Conservation (phyloP, 2,888 invertebrate genomes). For the Macropis europaea region DNA sequence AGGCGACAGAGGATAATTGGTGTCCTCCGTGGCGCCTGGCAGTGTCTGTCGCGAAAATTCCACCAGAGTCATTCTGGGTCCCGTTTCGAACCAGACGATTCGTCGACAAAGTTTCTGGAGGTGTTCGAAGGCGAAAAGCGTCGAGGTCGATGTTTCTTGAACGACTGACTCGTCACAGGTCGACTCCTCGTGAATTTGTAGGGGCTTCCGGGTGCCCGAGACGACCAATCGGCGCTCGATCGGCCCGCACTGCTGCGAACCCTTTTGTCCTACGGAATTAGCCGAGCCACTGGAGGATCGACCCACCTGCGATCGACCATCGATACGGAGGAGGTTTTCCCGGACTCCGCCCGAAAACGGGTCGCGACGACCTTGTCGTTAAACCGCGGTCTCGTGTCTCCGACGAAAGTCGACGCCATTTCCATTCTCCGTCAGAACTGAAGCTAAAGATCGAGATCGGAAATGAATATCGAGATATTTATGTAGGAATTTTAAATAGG, state of each 20-base stretch:
- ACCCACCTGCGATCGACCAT: slow-evolving; percentile 41
- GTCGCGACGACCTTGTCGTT: neutral
- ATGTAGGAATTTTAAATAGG: too few species aligned
- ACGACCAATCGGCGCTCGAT: slow-evolving; percentile 43
- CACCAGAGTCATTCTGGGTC: slow-evolving; percentile 2
- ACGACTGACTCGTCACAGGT: slow-evolving; percentile 56
- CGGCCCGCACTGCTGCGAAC: slow-evolving; percentile 20
- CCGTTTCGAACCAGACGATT: neutral
- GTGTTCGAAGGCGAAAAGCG: neutral
- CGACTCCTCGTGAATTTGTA: slow-evolving; percentile 63
- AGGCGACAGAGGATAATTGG: slow-evolving; percentile 37
- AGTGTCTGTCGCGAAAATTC: neutral
- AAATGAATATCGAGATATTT: neutral
- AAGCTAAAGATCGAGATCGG: neutral
- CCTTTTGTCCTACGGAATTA: slow-evolving; percentile 33
- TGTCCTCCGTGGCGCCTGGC: slow-evolving; percentile 4
- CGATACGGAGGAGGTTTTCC: slow-evolving; percentile 27
- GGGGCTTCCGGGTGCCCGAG: slow-evolving; percentile 18
- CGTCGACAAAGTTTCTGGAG: too few species aligned
- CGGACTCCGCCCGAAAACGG: neutral
- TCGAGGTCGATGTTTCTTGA: slow-evolving; percentile 2
- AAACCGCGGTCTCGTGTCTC: neutral
- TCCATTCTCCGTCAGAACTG: neutral
- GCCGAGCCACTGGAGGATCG: slow-evolving; percentile 3
- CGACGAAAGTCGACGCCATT: neutral